Base-by-base conservation (phyloP, 2,888 invertebrate genomes). In the Teleogryllus oceanicus region DNA sequence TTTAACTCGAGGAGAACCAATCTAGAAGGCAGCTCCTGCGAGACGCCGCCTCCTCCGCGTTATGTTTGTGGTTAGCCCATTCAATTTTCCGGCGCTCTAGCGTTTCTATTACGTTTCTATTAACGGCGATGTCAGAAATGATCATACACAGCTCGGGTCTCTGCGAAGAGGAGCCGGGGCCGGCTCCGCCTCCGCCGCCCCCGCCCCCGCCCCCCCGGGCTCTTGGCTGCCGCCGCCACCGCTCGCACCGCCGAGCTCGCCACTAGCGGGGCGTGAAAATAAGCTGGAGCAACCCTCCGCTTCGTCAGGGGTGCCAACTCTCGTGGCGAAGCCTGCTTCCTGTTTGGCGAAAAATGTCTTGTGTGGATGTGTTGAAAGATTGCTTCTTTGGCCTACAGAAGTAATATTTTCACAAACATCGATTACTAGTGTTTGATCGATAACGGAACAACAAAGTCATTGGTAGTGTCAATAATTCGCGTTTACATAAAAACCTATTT, bases 61-160 rank as follows among this genome's bases (percentile, higher is more conserved):
- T 49, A 49, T 76, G 79, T 62, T 50, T 78, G 78, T 50, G 79
- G 76, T 79, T 76, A 37, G 79, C 79, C 78, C 81, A 81, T 82
- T 82, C 82, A 82, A 82, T 82, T 82, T 82, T 82, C 82, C 82
- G 80, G 50, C n/a, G 79, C 81, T 78, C 79, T 81, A 81, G 37
- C 80, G 82, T 82, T 81, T 82, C 81, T 81, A 82, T 82, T 82
- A 82, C 81, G 79, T 82, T 82, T 82, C 82, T 82, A 82, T 82
- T 82, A 82, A 78, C 78, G 77, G 78, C 49, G 81, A 79, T 77
- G 81, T 79, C 81, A 79, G 79, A 75, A 80, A 62, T 62, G 62
- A 62, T 62, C 62, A 62, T 62, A 62, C 62, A 62, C 62, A 62
- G 62, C 62, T 37, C 62, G 16, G 62, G n/a, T 62, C 62, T 62